These are phyloP conservation scores for Lissonota sp. DNA, from an alignment of 2,888 invertebrate species.

Conservation along the genomic window DNA sequence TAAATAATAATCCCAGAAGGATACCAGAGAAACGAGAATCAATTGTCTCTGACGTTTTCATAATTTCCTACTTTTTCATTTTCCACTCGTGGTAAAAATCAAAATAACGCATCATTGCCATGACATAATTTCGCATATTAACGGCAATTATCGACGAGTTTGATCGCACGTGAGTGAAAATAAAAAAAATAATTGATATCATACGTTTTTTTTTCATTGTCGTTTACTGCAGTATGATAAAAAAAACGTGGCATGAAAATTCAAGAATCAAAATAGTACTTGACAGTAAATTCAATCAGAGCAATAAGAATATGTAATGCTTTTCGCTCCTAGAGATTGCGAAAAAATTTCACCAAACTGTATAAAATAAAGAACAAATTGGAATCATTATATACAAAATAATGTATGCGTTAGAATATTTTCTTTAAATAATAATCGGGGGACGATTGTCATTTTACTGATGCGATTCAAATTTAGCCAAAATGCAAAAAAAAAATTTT, in stretches of 20 bases:
- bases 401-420: neutral
- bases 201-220: neutral
- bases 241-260: neutral
- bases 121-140: slow-evolving; percentile 16
- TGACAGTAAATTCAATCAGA: neutral
- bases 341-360: slow-evolving; percentile 11
- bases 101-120: slow-evolving; percentile 36
- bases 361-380: slow-evolving; percentile 49
- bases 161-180: neutral
- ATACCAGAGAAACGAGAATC: slow-evolving; percentile 20
- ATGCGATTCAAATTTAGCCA: too few species aligned
- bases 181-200: neutral
- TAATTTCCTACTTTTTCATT: neutral
- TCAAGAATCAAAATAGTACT: slow-evolving; percentile 4
- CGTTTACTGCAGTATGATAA: neutral
- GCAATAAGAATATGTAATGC: neutral
- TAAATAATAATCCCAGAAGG: slow-evolving; percentile 60
- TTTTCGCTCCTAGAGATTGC: slow-evolving; percentile 8
- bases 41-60: slow-evolving; percentile 25
- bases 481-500: too few species aligned
- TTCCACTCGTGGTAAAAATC: neutral
- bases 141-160: slow-evolving; percentile 8
- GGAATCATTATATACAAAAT: slow-evolving; percentile 24
- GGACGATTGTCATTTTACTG: too few species aligned
- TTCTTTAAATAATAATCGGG: neutral